A percentile compares a stretch with the other conserved stretches of the same genome.
Evolutionary conservation across 2,888 invertebrate species (phyloP).

Genomic region (Hyles lineata): DNA sequence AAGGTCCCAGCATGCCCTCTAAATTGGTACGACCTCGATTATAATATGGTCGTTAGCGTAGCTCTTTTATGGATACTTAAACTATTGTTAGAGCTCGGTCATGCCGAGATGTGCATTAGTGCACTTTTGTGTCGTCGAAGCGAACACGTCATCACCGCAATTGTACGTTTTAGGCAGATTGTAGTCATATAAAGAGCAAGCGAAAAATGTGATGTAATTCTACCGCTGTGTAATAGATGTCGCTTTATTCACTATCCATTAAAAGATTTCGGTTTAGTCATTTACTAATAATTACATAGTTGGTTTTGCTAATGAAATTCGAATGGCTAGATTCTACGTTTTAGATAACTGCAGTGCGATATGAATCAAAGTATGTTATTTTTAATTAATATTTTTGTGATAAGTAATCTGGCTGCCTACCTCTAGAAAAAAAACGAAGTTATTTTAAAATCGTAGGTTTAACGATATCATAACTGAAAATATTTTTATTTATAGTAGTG

Average conservation of each 20-base stretch:
- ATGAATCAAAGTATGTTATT: too few relatives aligned
- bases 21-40: constrained; percentile 58
- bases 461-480: too few relatives aligned
- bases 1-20: constrained; percentile 50
- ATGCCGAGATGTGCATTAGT: constrained; percentile 36
- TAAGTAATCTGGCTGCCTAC: too few relatives aligned
- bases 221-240: neutral
- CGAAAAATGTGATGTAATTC: neutral
- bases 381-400: too few relatives aligned
- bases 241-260: neutral
- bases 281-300: too few relatives aligned
- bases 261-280: too few relatives aligned
- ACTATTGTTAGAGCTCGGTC: constrained; percentile 48
- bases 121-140: constrained; percentile 13
- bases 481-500: too few relatives aligned
- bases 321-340: too few relatives aligned
- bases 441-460: too few relatives aligned
- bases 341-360: too few relatives aligned
- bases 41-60: constrained; percentile 51
- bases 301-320: too few relatives aligned
- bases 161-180: neutral
- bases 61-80: constrained; percentile 60
- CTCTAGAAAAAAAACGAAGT: too few relatives aligned
- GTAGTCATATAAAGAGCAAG: neutral
- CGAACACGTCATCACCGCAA: constrained; percentile 16